Evolutionary conservation across 2,888 invertebrate species (phyloP).

Genomic region (Labia minor): DNA sequence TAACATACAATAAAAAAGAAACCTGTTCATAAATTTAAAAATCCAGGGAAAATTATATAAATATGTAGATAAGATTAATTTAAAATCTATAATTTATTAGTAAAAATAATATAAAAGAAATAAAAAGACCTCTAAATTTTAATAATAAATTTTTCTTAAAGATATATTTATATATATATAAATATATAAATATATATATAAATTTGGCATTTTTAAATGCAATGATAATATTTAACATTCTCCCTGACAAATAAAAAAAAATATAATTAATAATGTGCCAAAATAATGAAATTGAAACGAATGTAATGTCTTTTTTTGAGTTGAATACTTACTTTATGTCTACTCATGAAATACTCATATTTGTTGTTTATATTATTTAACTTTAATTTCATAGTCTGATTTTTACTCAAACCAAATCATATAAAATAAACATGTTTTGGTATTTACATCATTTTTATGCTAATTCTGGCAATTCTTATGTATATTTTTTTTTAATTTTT

Average conservation of each 20-base stretch:
- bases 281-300: neutral
- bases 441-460: neutral
- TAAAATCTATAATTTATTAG: neutral
- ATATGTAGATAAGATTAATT: neutral
- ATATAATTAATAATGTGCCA: neutral
- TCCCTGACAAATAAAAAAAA: slow-evolving; percentile 1
- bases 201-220: no score
- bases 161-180: no score
- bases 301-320: neutral
- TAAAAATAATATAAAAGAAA: no score
- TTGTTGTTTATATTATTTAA: slow-evolving; percentile 13
- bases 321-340: neutral
- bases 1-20: neutral
- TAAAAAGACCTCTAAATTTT: no score
- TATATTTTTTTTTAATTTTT: neutral
- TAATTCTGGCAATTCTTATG: neutral
- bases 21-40: neutral
- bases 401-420: neutral
- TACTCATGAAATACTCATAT: neutral
- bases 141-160: no score
- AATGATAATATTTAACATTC: neutral
- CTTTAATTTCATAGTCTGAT: neutral
- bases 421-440: neutral
- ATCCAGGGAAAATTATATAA: neutral
- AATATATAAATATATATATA: no score